Percentiles rank a stretch among this genome's conserved stretches.
phyloP scores from a whole-genome alignment of 2,797 vertebrate species.

The Lacerta viridis region DNA sequence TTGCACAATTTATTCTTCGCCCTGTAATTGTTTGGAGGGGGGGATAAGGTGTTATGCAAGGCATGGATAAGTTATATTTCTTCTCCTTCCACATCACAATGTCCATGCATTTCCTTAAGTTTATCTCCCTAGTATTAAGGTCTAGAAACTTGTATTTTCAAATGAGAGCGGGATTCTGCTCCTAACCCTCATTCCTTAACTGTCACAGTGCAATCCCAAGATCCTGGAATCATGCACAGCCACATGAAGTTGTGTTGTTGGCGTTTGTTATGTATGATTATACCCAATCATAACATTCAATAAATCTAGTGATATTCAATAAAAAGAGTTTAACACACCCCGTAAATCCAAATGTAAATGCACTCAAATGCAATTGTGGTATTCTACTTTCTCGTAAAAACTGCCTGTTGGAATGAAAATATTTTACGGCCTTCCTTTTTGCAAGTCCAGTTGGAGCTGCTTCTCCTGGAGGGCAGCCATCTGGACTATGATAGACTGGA shows the following conservation, averaged over 20 bases:
- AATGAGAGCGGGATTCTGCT: too few relatives aligned
- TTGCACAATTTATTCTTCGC: neutral
- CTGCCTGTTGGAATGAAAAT: constrained; percentile 11
- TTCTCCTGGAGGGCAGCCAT: neutral
- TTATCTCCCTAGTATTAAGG: too few relatives aligned
- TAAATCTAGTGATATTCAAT: constrained; percentile 17
- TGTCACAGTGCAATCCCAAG: too few relatives aligned
- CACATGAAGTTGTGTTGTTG: neutral
- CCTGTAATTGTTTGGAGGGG: neutral
- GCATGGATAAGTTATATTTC: neutral
- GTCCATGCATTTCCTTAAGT: too few relatives aligned
- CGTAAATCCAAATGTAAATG: constrained; percentile 36
- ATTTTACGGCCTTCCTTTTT: neutral
- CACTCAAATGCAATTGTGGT: neutral
- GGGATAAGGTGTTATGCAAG: neutral
- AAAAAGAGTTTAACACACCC: constrained; percentile 24
- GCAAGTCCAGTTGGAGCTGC: neutral
- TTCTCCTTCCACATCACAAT: neutral
- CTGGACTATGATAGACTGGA: neutral
- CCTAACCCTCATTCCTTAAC: too few relatives aligned
- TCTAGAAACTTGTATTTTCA: too few relatives aligned
- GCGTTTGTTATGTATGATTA: neutral
- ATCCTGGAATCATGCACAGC: too few relatives aligned
- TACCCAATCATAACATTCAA: neutral
- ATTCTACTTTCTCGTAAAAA: constrained; percentile 37